A percentile compares a stretch with the other conserved stretches of the same genome.
Conservation (phyloP, 2,888 invertebrate genomes). For the Nipponacmea schrenckii region DNA sequence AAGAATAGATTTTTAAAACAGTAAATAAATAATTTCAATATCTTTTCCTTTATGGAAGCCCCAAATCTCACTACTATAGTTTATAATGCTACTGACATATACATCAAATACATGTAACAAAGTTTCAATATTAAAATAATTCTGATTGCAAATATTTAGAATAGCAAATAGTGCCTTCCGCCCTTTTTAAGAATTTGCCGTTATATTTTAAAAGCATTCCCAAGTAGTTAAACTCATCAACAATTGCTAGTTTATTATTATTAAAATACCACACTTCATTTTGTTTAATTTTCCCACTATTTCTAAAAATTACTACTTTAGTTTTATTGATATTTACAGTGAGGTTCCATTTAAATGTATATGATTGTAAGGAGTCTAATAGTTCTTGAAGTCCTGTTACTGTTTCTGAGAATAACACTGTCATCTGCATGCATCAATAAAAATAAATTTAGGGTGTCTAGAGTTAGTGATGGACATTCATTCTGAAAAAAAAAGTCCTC, state of each 20-base stretch:
- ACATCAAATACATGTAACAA: not conserved
- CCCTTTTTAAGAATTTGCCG: not conserved
- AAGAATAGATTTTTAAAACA: not conserved
- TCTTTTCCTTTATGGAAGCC: not conserved
- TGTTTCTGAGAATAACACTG: not conserved
- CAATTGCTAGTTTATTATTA: not conserved
- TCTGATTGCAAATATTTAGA: not conserved
- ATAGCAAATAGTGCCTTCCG: not conserved
- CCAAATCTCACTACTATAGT: not conserved
- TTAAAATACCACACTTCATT: not conserved
- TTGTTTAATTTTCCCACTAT: not conserved
- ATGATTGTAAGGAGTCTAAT: not conserved
- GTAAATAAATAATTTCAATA: constrained; percentile 4
- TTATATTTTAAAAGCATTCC: not conserved
- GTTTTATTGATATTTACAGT: not conserved
- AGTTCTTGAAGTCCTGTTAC: not conserved
- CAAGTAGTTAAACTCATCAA: not conserved
- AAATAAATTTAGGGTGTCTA: not conserved
- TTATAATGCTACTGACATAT: not conserved
- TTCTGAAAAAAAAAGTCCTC: not conserved
- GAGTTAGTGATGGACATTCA: not conserved
- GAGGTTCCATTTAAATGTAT: not conserved
- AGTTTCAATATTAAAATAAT: not conserved
- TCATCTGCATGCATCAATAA: not conserved
- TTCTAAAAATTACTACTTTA: not conserved